phyloP scores from a whole-genome alignment of 2,888 invertebrate species.

The Theretra japonica region DNA sequence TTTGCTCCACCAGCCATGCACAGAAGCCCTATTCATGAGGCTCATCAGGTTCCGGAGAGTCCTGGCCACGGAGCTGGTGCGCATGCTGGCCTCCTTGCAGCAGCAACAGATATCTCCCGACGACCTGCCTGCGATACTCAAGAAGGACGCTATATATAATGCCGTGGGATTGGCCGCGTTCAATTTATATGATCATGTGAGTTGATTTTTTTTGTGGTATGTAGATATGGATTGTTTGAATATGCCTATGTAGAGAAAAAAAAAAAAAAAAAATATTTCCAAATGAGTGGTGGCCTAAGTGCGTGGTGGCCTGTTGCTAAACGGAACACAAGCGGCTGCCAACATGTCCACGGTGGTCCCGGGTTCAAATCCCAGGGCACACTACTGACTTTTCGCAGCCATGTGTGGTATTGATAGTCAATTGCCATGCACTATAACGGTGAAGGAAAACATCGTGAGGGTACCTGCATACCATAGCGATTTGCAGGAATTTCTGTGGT shows the following conservation, averaged over 20 bases:
- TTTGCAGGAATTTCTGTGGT: too few relatives aligned
- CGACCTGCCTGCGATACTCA: constrained; percentile 91
- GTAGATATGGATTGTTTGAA: not conserved
- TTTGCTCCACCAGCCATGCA: constrained; percentile 88
- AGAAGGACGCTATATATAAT: constrained; percentile 97
- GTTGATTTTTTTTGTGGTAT: constrained; percentile 47
- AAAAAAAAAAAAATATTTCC: too few relatives aligned
- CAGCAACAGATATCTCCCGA: constrained; percentile 88
- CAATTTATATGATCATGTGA: constrained; percentile 94
- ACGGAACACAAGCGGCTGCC: too few relatives aligned
- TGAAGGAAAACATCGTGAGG: too few relatives aligned
- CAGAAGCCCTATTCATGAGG: constrained; percentile 93
- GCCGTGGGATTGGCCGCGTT: constrained; percentile 95
- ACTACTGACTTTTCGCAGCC: too few relatives aligned
- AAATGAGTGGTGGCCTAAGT: too few relatives aligned
- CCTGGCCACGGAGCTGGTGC: constrained; percentile 90
- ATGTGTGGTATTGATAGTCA: too few relatives aligned
- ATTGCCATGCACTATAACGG: too few relatives aligned
- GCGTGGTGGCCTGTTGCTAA: too few relatives aligned
- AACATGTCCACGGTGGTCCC: too few relatives aligned
- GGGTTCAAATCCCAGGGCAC: too few relatives aligned
- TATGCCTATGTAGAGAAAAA: not conserved
- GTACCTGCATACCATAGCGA: too few relatives aligned
- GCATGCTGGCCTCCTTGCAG: constrained; percentile 88
- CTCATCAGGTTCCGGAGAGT: constrained; percentile 91